These are phyloP conservation scores for Gallinago nigripennis DNA, from an alignment of 2,797 vertebrate species.

Conservation along the genomic window DNA sequence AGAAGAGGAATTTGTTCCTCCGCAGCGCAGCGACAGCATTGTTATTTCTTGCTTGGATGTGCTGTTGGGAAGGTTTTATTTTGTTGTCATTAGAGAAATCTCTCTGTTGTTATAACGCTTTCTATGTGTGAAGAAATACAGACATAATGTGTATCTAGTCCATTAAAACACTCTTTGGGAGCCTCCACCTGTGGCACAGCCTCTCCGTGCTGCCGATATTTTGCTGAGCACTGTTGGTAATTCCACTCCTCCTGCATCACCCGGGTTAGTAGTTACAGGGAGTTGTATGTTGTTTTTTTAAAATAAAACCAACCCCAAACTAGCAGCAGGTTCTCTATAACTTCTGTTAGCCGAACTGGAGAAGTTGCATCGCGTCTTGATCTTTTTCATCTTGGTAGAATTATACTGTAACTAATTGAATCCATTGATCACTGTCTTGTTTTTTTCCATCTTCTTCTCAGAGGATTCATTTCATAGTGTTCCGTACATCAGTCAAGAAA, in stretches of 20 bases:
- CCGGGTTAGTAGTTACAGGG: background rate
- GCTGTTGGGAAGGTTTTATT: constrained; percentile 69
- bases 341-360: constrained; percentile 44
- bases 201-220: constrained; percentile 31
- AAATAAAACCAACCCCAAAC: background rate
- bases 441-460: constrained; percentile 74
- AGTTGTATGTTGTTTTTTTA: background rate
- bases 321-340: constrained; percentile 19
- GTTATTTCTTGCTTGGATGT: constrained; percentile 69
- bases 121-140: constrained; percentile 69
- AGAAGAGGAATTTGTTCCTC: constrained; percentile 37
- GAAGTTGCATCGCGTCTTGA: constrained; percentile 62
- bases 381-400: constrained; percentile 73
- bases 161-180: constrained; percentile 57
- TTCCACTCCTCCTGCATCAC: constrained; percentile 31
- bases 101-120: constrained; percentile 73
- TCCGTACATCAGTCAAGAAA: constrained; percentile 75
- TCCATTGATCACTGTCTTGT: constrained; percentile 81
- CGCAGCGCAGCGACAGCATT: constrained; percentile 39
- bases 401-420: constrained; percentile 80
- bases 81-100: constrained; percentile 73
- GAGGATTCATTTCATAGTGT: constrained; percentile 77
- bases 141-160: constrained; percentile 69
- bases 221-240: constrained; percentile 30
- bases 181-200: constrained; percentile 61